phyloP scores from a whole-genome alignment of 2,888 invertebrate genomes.

The Nycteola revayana region DNA sequence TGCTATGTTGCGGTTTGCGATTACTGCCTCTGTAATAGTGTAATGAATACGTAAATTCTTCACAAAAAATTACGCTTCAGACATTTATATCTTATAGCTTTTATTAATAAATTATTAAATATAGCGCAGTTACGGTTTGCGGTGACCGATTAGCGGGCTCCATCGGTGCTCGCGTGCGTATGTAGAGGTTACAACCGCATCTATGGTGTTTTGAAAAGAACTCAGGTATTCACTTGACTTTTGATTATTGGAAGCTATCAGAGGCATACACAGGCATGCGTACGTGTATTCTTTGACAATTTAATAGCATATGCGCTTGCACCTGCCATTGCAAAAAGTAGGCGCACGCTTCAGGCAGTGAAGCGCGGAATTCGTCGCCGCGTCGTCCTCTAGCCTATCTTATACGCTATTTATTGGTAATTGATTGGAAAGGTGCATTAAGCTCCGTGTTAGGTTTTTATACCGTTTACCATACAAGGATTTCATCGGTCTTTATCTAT shows the following conservation, averaged over 20 bases:
- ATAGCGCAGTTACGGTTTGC: conserved; percentile 48
- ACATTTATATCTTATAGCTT: conserved; percentile 48
- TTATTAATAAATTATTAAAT: conserved; percentile 48
- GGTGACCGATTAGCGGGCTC: conserved; percentile 39
- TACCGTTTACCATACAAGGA: conserved; percentile 50
- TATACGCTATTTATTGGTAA: conserved; percentile 78
- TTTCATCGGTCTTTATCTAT: conserved; percentile 36
- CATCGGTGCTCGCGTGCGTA: conserved; percentile 21
- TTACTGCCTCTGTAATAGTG: conserved; percentile 55
- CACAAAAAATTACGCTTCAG: conserved; percentile 43
- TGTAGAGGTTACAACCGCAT: conserved; percentile 15
- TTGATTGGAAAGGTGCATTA: conserved; percentile 78
- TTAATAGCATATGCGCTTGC: conserved; percentile 78
- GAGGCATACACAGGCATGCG: conserved; percentile 53
- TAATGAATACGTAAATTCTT: conserved; percentile 50
- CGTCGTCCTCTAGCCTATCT: conserved; percentile 66
- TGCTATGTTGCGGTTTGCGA: conserved; percentile 69
- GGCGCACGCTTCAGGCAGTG: conserved; percentile 75
- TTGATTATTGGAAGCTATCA: conserved; percentile 69
- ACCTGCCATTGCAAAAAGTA: conserved; percentile 80
- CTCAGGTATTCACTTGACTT: conserved; percentile 47
- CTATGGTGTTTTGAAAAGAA: conserved; percentile 25
- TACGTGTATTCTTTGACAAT: conserved; percentile 77
- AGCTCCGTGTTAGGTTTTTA: conserved; percentile 55
- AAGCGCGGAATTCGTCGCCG: conserved; percentile 77